Conservation (phyloP, 1,140 invertebrate species). For the Drosophila biarmipes region DNA sequence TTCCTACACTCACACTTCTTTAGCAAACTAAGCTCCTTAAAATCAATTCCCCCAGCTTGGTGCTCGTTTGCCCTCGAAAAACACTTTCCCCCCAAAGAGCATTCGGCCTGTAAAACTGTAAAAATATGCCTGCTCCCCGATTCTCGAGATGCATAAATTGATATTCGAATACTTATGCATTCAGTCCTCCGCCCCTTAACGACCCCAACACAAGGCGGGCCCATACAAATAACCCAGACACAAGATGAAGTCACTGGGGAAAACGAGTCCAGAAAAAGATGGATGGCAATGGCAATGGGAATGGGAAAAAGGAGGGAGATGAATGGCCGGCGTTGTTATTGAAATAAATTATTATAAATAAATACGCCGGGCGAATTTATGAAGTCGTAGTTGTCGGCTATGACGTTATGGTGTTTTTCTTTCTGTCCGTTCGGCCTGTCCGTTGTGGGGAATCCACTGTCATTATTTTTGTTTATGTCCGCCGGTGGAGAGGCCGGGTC, state of each 20-base stretch:
- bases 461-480: constrained; percentile 80
- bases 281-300: constrained; percentile 13
- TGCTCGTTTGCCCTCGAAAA: constrained; percentile 31
- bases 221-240: constrained; percentile 29
- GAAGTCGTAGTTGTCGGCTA: constrained; percentile 71
- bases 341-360: constrained; percentile 84
- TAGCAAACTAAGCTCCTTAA: constrained; percentile 20
- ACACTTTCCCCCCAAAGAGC: constrained; percentile 65
- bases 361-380: constrained; percentile 81
- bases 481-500: constrained; percentile 40
- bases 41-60: constrained; percentile 21
- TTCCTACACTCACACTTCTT: constrained; percentile 38
- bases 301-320: constrained; percentile 18
- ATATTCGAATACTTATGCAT: constrained; percentile 71
- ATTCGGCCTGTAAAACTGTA: constrained; percentile 38
- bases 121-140: constrained; percentile 60
- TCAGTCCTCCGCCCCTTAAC: constrained; percentile 36
- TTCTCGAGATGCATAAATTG: constrained; percentile 70
- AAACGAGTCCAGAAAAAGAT: constrained; percentile 15
- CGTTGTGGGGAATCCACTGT: constrained; percentile 33
- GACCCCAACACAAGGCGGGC: constrained; percentile 16
- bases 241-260: constrained; percentile 58
- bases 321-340: constrained; percentile 74
- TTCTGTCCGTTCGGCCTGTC: constrained; percentile 9
- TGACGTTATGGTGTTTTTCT: constrained; percentile 60